Conservation (phyloP, 2,113 vertebrate genomes). For the Tiliqua scincoides region DNA sequence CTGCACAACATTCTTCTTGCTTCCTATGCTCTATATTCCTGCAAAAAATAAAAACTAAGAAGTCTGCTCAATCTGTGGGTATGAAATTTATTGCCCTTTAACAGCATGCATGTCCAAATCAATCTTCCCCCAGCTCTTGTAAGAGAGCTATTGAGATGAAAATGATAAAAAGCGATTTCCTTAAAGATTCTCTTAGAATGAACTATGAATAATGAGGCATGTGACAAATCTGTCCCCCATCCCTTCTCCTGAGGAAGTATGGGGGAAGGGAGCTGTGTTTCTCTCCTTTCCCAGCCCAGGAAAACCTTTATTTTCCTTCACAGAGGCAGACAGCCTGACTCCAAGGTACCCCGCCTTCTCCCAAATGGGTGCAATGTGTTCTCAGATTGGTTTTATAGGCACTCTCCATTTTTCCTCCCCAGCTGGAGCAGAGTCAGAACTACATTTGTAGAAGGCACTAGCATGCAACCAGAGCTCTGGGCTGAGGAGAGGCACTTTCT, state of each 20-base stretch:
- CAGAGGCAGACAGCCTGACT: not conserved
- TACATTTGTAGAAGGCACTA: not conserved
- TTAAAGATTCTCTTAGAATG: slow-evolving; percentile 25
- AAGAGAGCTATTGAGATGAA: slow-evolving; percentile 20
- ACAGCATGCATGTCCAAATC: slow-evolving; percentile 15
- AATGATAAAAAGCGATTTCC: slow-evolving; percentile 33
- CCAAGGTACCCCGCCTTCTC: not conserved
- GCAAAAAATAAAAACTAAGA: slow-evolving; percentile 6
- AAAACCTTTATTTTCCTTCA: not conserved
- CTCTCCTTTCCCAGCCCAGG: not conserved
- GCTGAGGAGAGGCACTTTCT: not conserved
- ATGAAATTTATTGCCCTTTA: slow-evolving; percentile 18
- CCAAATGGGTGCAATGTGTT: slow-evolving; percentile 15
- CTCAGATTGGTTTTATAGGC: slow-evolving; percentile 11
- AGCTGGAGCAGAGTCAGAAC: slow-evolving; percentile 2
- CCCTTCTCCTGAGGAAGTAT: not conserved
- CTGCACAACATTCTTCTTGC: not conserved
- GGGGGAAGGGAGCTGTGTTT: too few relatives aligned
- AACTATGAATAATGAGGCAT: not conserved
- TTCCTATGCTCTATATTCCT: not conserved
- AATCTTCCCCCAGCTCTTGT: slow-evolving; percentile 19
- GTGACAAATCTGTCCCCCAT: not conserved
- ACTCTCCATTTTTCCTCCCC: not conserved
- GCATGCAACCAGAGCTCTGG: not conserved
- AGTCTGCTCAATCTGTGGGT: not conserved